phyloP scores from a whole-genome alignment of 2,113 vertebrate species.

The Myotis davidii region DNA sequence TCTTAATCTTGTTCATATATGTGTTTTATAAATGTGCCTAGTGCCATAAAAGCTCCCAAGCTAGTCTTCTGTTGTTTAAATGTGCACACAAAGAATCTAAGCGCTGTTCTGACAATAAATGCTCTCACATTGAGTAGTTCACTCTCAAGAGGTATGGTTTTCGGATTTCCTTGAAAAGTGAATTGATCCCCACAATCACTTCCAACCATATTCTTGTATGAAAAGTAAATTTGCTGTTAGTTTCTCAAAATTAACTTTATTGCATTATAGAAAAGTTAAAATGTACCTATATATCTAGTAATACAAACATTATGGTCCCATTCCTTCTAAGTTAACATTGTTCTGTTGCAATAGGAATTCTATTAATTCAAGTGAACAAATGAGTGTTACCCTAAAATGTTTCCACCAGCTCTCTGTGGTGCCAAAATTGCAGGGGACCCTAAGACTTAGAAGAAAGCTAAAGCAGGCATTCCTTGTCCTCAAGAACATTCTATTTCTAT shows the following conservation, averaged over 20 bases:
- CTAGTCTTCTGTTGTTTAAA: not conserved
- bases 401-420: not conserved
- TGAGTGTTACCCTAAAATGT: not conserved
- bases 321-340: not conserved
- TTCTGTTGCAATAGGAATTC: not conserved
- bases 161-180: constrained; percentile 12
- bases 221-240: not conserved
- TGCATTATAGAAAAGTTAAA: not conserved
- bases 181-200: not conserved
- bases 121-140: not conserved
- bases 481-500: not conserved
- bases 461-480: not conserved
- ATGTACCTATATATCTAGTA: not conserved
- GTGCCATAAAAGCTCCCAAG: not conserved
- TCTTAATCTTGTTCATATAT: not conserved
- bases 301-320: not conserved
- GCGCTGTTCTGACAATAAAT: not conserved
- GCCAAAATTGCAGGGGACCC: not conserved
- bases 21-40: not conserved
- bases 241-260: not conserved
- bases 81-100: not conserved
- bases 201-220: not conserved
- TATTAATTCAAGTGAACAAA: not conserved
- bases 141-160: not conserved
- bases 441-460: not conserved